Evolutionary conservation across 2,888 invertebrate genomes (phyloP).

Genomic region (Sarcophaga rosellei): DNA sequence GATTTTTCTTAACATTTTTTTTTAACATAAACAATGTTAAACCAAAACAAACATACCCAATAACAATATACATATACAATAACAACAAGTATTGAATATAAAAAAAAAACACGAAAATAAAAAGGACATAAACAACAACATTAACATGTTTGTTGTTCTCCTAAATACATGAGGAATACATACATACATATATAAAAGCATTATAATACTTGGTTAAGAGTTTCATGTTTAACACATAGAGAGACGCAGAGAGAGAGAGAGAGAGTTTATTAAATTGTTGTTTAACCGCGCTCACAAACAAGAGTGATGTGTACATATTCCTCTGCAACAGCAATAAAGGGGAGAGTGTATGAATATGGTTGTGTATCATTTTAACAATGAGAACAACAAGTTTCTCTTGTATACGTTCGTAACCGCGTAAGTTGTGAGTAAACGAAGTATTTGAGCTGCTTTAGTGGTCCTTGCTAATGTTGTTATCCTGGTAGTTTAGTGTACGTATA

Average conservation of each 20-base stretch:
- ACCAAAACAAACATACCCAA: slow-evolving; percentile 3
- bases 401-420: neutral
- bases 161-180: too few relatives aligned
- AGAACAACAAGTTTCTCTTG: slow-evolving; percentile 51
- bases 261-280: neutral
- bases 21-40: slow-evolving; percentile 14
- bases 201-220: neutral
- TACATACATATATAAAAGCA: too few relatives aligned
- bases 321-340: too few relatives aligned
- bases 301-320: neutral
- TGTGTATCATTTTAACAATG: neutral
- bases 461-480: slow-evolving; percentile 43
- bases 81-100: slow-evolving; percentile 10
- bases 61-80: neutral
- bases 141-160: too few relatives aligned
- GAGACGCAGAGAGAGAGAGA: neutral
- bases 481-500: slow-evolving; percentile 49
- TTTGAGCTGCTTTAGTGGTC: neutral
- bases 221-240: too few relatives aligned
- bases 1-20: slow-evolving; percentile 29
- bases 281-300: neutral
- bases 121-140: slow-evolving; percentile 42
- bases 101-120: slow-evolving; percentile 7
- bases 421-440: too few relatives aligned
- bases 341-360: too few relatives aligned